phyloP scores from a whole-genome alignment of 2,888 invertebrate genomes.

The Junonia oenone region DNA sequence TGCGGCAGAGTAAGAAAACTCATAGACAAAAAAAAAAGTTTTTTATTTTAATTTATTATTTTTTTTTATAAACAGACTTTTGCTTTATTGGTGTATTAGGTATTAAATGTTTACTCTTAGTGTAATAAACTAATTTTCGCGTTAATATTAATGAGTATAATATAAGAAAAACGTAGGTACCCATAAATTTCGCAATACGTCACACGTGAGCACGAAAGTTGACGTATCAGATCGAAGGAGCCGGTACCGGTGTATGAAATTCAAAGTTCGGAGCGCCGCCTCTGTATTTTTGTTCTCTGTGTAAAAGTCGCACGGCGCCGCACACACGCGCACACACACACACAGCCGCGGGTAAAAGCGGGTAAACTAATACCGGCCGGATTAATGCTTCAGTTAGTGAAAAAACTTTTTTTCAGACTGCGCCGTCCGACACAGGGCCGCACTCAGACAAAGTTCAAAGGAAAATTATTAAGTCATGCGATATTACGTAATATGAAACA shows the following conservation, averaged over 20 bases:
- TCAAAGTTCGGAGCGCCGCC: slow-evolving; percentile 34
- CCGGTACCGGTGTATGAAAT: slow-evolving; percentile 35
- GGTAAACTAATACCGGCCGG: slow-evolving; percentile 79
- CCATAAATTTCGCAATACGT: too few species aligned
- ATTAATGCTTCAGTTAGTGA: slow-evolving; percentile 81
- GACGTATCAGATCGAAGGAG: slow-evolving; percentile 32
- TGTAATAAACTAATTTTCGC: too few species aligned
- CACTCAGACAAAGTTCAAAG: slow-evolving; percentile 42
- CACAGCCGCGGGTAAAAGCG: slow-evolving; percentile 64
- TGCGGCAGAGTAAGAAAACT: slow-evolving; percentile 31
- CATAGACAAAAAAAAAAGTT: slow-evolving; percentile 12
- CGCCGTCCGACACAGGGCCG: slow-evolving; percentile 72
- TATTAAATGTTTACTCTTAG: too few species aligned
- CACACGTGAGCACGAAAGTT: background rate
- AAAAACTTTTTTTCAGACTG: slow-evolving; percentile 79
- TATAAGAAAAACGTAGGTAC: background rate
- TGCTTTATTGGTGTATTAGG: too few species aligned
- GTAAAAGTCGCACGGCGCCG: slow-evolving; percentile 66
- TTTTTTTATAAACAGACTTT: too few species aligned
- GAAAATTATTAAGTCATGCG: slow-evolving; percentile 27
- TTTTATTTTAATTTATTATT: background rate
- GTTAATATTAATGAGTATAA: too few species aligned
- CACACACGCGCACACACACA: slow-evolving; percentile 62
- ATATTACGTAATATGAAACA: slow-evolving; percentile 30
- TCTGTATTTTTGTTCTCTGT: slow-evolving; percentile 58